These are phyloP conservation scores for Nomada lathburiana DNA, from an alignment of 2,888 invertebrate genomes.

Conservation along the genomic window DNA sequence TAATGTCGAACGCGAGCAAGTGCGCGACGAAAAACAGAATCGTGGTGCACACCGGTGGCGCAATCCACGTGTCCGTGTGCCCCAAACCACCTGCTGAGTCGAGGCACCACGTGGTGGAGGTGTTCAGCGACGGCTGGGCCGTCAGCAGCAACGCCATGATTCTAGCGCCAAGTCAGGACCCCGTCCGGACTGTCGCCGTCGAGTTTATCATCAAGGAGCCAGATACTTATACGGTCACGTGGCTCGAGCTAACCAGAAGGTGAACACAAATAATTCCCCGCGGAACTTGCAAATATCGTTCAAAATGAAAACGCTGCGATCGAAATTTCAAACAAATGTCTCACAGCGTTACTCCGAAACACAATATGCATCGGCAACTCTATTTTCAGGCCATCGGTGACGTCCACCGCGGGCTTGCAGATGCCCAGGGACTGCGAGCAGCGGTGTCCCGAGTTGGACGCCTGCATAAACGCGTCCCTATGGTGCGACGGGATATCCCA, in stretches of 20 bases:
- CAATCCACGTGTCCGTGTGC: conserved; percentile 87
- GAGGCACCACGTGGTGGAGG: conserved; percentile 89
- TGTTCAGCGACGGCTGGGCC: conserved; percentile 94
- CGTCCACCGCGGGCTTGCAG: conserved; percentile 85
- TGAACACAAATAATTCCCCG: conserved; percentile 65
- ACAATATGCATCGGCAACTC: too few relatives aligned
- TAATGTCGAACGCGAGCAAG: conserved; percentile 86
- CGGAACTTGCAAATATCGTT: not conserved
- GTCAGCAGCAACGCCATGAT: conserved; percentile 82
- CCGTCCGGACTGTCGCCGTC: conserved; percentile 89
- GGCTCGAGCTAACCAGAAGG: conserved; percentile 92
- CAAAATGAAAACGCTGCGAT: not conserved
- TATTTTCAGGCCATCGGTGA: conserved; percentile 75
- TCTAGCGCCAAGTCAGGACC: conserved; percentile 86
- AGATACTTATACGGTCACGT: conserved; percentile 89
- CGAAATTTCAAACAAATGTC: too few relatives aligned
- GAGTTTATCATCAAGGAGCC: conserved; percentile 92
- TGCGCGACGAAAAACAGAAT: conserved; percentile 93
- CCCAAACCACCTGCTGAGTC: conserved; percentile 86
- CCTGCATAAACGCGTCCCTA: conserved; percentile 83
- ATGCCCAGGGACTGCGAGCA: conserved; percentile 87
- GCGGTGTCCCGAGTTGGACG: conserved; percentile 83
- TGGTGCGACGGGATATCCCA: conserved; percentile 85
- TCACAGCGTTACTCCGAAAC: too few relatives aligned
- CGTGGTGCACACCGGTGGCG: conserved; percentile 90